Percentiles rank a stretch among this genome's conserved stretches.
These are phyloP conservation scores for Coreoperca whiteheadi DNA, from an alignment of 2,113 vertebrate genomes.

Conservation along the genomic window DNA sequence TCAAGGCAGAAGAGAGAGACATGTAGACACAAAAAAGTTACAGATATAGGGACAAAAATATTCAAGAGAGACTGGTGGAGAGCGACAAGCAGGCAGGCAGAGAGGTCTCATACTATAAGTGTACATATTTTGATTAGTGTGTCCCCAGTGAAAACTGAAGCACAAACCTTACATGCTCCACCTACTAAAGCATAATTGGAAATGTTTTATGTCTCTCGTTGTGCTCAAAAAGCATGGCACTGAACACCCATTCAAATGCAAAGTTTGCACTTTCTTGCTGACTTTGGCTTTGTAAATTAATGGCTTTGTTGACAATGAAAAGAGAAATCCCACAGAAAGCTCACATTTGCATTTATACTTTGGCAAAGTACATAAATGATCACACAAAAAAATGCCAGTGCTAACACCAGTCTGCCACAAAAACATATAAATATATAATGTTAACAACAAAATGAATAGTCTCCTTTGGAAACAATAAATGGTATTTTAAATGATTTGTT, in stretches of 20 bases:
- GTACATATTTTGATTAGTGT: not conserved
- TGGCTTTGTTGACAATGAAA: not conserved
- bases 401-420: not conserved
- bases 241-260: not conserved
- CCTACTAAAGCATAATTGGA: conserved; percentile 4
- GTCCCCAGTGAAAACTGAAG: not conserved
- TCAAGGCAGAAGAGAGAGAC: conserved; percentile 2
- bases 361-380: not conserved
- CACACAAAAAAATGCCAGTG: conserved; percentile 9
- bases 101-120: not conserved
- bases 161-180: not conserved
- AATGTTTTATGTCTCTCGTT: not conserved
- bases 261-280: not conserved
- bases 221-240: not conserved
- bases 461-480: conserved; percentile 2
- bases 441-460: not conserved
- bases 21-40: not conserved
- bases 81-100: not conserved
- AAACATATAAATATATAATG: not conserved
- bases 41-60: not conserved
- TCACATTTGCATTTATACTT: conserved; percentile 2
- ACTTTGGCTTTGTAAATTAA: not conserved
- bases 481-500: not conserved
- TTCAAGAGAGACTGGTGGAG: not conserved
- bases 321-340: conserved; percentile 2